These are phyloP conservation scores for Leucosticte australis DNA, from an alignment of 2,113 vertebrate genomes.

Conservation along the genomic window DNA sequence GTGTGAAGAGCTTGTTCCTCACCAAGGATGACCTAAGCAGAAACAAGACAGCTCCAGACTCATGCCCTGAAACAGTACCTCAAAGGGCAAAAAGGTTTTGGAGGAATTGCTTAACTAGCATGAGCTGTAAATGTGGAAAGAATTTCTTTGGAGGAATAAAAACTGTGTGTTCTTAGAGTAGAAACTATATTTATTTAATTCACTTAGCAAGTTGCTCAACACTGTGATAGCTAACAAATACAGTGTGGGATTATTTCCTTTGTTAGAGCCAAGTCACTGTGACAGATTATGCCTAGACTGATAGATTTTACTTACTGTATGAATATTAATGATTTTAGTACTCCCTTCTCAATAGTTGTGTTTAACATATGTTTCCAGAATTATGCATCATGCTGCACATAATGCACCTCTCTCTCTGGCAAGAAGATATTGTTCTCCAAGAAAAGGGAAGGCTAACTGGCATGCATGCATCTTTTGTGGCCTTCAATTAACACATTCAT, in stretches of 20 bases:
- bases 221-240: conserved; percentile 31
- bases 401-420: not conserved
- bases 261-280: conserved; percentile 12
- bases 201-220: conserved; percentile 27
- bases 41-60: not conserved
- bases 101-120: not conserved
- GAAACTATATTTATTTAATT: conserved; percentile 10
- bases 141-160: not conserved
- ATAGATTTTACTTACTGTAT: conserved; percentile 31
- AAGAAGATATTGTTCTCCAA: not conserved
- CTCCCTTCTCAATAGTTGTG: not conserved
- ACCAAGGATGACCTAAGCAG: not conserved
- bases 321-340: conserved; percentile 43
- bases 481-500: not conserved
- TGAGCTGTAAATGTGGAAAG: not conserved
- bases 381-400: not conserved
- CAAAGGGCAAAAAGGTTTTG: not conserved
- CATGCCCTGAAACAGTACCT: not conserved
- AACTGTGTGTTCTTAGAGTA: not conserved
- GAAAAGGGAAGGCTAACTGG: not conserved
- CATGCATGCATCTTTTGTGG: not conserved
- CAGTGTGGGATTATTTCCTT: conserved; percentile 36
- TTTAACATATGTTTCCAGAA: conserved; percentile 47
- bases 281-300: conserved; percentile 38
- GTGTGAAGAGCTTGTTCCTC: not conserved